A percentile compares a stretch with the other conserved stretches of the same genome.
These are phyloP conservation scores for Molanna angustata DNA, from an alignment of 2,888 invertebrate species.

Conservation along the genomic window DNA sequence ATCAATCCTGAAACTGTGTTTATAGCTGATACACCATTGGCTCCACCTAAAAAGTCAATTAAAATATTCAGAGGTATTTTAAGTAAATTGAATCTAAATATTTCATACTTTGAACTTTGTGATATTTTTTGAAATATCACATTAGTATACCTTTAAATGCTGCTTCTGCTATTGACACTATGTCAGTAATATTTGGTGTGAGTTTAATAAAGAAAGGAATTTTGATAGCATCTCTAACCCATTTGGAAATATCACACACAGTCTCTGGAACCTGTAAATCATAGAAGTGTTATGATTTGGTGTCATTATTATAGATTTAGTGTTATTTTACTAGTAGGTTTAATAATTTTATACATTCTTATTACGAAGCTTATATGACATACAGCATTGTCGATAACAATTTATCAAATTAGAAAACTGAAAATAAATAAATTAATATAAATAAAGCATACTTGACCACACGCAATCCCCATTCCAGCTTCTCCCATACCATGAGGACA, in stretches of 20 bases:
- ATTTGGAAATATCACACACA: constrained; percentile 84
- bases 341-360: too few relatives aligned
- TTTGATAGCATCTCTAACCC: constrained; percentile 83
- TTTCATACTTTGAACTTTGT: not conserved
- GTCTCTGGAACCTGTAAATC: constrained; percentile 73
- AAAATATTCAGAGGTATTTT: not conserved
- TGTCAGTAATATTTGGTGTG: constrained; percentile 96
- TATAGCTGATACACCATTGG: constrained; percentile 94
- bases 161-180: constrained; percentile 83
- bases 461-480: constrained; percentile 96
- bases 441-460: constrained; percentile 74
- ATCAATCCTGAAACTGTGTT: constrained; percentile 97
- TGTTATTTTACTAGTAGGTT: too few relatives aligned
- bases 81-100: not conserved
- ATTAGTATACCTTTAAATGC: constrained; percentile 79
- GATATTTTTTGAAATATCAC: not conserved
- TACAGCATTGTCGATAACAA: too few relatives aligned
- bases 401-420: not conserved
- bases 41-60: constrained; percentile 62
- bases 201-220: constrained; percentile 97
- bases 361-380: too few relatives aligned
- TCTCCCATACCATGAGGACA: constrained; percentile 99
- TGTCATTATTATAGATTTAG: not conserved
- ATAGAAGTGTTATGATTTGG: not conserved
- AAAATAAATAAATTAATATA: constrained; percentile 10